Conservation (phyloP, 2,888 invertebrate genomes). For the Gortyna flavago region DNA sequence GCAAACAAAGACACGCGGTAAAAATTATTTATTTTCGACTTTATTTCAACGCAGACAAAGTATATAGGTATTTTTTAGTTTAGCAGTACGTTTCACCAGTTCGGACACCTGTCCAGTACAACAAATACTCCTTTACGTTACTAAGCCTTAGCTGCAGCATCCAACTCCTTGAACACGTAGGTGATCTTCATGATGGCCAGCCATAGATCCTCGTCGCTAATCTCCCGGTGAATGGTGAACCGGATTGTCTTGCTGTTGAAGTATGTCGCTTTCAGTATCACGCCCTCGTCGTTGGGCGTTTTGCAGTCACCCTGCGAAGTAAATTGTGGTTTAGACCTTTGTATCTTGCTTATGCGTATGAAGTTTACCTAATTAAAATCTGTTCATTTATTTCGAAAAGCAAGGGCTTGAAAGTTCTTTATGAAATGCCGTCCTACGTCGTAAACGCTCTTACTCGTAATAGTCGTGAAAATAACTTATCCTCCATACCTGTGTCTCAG, state of each 20-base stretch:
- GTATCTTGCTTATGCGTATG: no score
- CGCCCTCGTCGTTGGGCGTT: slow-evolving; percentile 83
- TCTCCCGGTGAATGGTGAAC: slow-evolving; percentile 93
- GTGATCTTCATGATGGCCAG: slow-evolving; percentile 93
- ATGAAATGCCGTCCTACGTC: no score
- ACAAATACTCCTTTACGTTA: background rate
- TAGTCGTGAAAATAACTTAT: background rate
- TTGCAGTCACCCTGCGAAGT: slow-evolving; percentile 82
- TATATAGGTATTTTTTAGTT: background rate
- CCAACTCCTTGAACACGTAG: slow-evolving; percentile 92
- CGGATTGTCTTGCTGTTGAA: slow-evolving; percentile 91
- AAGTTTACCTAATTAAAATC: no score
- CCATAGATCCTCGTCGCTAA: slow-evolving; percentile 92
- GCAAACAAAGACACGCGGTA: no score
- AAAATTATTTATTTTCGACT: background rate
- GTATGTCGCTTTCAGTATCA: slow-evolving; percentile 91
- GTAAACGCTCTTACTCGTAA: no score
- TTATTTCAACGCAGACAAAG: background rate
- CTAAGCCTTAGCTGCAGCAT: slow-evolving; percentile 70
- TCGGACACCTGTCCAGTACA: background rate
- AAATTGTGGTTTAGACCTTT: no score
- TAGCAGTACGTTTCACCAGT: background rate
- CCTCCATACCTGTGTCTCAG: slow-evolving; percentile 81
- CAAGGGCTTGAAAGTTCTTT: no score
- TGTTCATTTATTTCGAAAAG: no score